A percentile compares a stretch with the other conserved stretches of the same genome.
Conservation (phyloP, 2,888 invertebrate species). For the Drosophila monieri region DNA sequence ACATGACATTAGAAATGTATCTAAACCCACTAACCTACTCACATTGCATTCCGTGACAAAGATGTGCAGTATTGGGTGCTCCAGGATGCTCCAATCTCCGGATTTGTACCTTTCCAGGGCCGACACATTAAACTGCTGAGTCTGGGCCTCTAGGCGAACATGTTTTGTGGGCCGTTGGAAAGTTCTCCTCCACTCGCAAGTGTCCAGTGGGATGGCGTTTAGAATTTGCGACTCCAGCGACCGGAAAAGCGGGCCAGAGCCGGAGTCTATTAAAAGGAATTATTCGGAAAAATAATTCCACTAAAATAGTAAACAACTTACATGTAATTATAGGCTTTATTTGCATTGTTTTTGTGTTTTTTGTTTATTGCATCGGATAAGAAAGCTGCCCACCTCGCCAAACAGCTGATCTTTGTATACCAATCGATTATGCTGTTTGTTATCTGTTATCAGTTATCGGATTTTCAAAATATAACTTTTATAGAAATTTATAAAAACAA, state of each 20-base stretch:
- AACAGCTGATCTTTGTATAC: conserved; percentile 24
- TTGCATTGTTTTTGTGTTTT: conserved; percentile 69
- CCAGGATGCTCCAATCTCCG: conserved; percentile 90
- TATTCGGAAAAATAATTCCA: background rate
- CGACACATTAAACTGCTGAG: conserved; percentile 91
- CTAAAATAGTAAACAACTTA: conserved; percentile 47
- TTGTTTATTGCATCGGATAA: conserved; percentile 41
- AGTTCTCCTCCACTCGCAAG: conserved; percentile 96
- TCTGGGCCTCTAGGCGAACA: conserved; percentile 92
- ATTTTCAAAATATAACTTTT: background rate
- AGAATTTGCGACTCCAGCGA: conserved; percentile 91
- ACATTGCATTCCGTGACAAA: conserved; percentile 98
- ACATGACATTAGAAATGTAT: background rate
- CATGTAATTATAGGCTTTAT: conserved; percentile 83
- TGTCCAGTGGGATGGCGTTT: conserved; percentile 93
- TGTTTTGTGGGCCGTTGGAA: conserved; percentile 93
- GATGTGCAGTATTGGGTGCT: conserved; percentile 95
- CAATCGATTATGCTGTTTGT: background rate
- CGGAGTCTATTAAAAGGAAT: conserved; percentile 87
- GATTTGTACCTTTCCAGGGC: conserved; percentile 88
- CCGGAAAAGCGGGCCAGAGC: conserved; percentile 93
- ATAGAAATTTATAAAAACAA: background rate
- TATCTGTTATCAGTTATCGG: conserved; percentile 13
- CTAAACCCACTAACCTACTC: conserved; percentile 64
- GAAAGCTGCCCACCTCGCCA: conserved; percentile 18